These are phyloP conservation scores for Pterostichus madidus DNA, from an alignment of 2,888 invertebrate species.

Conservation along the genomic window DNA sequence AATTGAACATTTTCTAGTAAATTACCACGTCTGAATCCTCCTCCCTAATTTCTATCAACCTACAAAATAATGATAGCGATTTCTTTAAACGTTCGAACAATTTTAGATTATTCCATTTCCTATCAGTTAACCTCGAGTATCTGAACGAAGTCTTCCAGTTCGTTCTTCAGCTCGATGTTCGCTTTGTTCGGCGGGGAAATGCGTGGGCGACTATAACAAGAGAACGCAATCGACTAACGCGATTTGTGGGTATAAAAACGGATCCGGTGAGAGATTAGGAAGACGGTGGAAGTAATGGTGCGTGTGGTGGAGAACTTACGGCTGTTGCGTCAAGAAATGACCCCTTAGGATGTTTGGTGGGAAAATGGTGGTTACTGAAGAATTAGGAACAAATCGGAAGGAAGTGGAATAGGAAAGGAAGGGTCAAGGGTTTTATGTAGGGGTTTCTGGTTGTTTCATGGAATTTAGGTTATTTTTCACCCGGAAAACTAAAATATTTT, in stretches of 20 bases:
- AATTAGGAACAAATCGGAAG: too few relatives aligned
- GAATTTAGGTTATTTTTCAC: too few relatives aligned
- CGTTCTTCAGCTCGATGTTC: slow-evolving; percentile 1
- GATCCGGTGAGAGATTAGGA: slow-evolving; percentile 66
- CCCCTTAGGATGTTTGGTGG: slow-evolving; percentile 7
- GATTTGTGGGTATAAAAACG: slow-evolving; percentile 67
- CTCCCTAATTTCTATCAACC: background rate
- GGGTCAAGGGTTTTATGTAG: too few relatives aligned
- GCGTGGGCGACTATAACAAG: slow-evolving; percentile 43
- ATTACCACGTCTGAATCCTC: too few relatives aligned
- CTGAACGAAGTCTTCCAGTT: slow-evolving; percentile 23
- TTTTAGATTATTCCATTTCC: slow-evolving; percentile 69
- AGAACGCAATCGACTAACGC: slow-evolving; percentile 67
- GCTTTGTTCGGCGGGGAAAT: background rate
- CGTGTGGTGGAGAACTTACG: slow-evolving; percentile 30
- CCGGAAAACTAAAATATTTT: too few relatives aligned
- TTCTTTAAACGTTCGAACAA: slow-evolving; percentile 68
- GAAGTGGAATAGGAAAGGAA: too few relatives aligned
- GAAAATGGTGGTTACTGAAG: background rate
- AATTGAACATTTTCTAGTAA: too few relatives aligned
- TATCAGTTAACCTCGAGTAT: slow-evolving; percentile 68
- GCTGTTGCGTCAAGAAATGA: slow-evolving; percentile 61
- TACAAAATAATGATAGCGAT: slow-evolving; percentile 55
- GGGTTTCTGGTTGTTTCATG: too few relatives aligned
- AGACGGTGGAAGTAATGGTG: slow-evolving; percentile 63